Evolutionary conservation across 1,140 invertebrate genomes (phyloP).

Genomic region (Colletes latitarsis): DNA sequence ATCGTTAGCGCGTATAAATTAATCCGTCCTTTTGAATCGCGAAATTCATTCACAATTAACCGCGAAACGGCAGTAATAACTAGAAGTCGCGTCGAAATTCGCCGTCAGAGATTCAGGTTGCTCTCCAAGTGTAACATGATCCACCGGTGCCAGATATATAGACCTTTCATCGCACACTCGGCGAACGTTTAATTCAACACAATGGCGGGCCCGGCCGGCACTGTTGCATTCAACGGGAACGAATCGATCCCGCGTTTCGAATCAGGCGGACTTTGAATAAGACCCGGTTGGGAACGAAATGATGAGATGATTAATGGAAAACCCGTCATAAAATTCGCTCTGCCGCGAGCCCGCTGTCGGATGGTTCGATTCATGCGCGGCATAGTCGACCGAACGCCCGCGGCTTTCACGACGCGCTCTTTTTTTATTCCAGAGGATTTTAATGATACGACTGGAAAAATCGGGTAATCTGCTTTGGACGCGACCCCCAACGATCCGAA

Average conservation of each 20-base stretch:
- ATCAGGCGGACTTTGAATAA: conserved; percentile 43
- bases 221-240: conserved; percentile 44
- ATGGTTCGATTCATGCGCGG: conserved; percentile 15
- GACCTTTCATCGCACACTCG: conserved; percentile 29
- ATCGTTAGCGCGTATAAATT: not conserved
- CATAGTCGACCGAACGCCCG: conserved; percentile 29
- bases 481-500: not conserved
- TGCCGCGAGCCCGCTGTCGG: not conserved
- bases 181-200: conserved; percentile 46
- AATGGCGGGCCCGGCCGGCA: conserved; percentile 15
- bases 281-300: conserved; percentile 23
- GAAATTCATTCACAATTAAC: not conserved
- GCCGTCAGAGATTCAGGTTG: not conserved
- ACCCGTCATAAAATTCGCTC: conserved; percentile 43
- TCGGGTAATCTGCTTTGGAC: not conserved
- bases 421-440: conserved; percentile 21
- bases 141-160: conserved; percentile 13
- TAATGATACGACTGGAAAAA: conserved; percentile 25
- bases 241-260: conserved; percentile 46
- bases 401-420: conserved; percentile 14
- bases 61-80: conserved; percentile 27
- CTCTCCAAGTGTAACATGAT: conserved; percentile 27
- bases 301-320: conserved; percentile 54
- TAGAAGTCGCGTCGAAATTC: conserved; percentile 20
- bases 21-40: not conserved